phyloP scores from a whole-genome alignment of 2,888 invertebrate genomes.

The Formica aserva region DNA sequence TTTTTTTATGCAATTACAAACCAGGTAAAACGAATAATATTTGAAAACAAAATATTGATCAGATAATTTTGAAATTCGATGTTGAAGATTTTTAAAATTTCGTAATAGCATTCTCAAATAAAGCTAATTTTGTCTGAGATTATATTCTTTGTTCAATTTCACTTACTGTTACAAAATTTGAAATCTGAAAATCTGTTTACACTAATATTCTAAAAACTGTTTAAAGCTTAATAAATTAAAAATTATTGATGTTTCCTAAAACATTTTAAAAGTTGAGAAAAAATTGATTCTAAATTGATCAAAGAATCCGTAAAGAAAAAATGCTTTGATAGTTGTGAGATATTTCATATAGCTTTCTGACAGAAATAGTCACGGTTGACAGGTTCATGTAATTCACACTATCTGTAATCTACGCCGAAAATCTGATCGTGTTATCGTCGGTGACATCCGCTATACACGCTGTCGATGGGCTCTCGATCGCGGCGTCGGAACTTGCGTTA shows the following conservation, averaged over 20 bases:
- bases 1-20: neutral
- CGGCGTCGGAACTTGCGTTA: constrained; percentile 53
- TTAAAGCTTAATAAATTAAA: neutral
- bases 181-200: neutral
- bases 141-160: neutral
- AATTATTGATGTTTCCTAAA: neutral
- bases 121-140: neutral
- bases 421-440: constrained; percentile 16
- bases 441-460: constrained; percentile 22
- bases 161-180: neutral
- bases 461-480: constrained; percentile 37
- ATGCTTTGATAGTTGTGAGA: neutral
- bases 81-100: neutral
- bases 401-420: neutral
- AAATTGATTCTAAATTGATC: neutral
- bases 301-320: neutral
- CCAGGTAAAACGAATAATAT: neutral
- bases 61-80: neutral
- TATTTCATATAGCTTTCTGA: neutral
- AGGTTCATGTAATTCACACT: neutral
- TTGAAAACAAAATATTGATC: neutral
- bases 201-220: neutral
- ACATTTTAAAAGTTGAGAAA: neutral
- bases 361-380: neutral
- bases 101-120: neutral